Evolutionary conservation across 2,888 invertebrate species (phyloP), one percentile per base, ranked within the genome.

Genomic region (Cryptocephalus primarius): DNA sequence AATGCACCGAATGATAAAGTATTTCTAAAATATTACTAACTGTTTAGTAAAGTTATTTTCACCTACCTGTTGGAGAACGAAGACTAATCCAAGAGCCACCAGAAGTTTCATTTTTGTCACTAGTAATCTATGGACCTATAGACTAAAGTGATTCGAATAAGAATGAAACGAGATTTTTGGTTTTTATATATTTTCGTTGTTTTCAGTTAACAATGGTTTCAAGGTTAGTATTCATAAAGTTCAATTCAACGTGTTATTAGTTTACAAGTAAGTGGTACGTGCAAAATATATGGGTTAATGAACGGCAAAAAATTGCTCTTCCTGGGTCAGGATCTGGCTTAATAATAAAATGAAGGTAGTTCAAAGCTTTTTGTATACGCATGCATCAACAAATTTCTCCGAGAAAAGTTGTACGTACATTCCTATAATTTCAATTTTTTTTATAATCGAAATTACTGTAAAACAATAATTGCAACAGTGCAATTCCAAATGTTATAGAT

Each of bases 11-110:
- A 4, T 36, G 12, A 11, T n/a, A 6, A 34, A 9, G n/a, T 34
- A 34, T 9, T 34, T 36, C 6, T 4, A 36, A 36, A 36, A 12
- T 36, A 11, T 4, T 34, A 34, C 9, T 9, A 11, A 8, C 12
- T 40, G 40, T 10, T 12, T 6, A 12, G 14, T 3, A 13, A 40
- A 13, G 40, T 4, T 38, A 31, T 40, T 40, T 47, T 11, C 42
- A 55, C 55, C 54, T 55, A 57, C 57, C 45, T 55, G 33, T 32
- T 51, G 45, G 12, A 50, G 22, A 9, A 49, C 38, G 31, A 49
- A 36, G 43, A 52, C 48, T 41, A 51, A 32, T n/a, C 51, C 55
- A 9, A 53, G 22, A 9, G 51, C 22, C 13, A 53, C 43, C 43
- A 52, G 8, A 6, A 40, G 48, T 13, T 43, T 48, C 53, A 49